These are phyloP conservation scores for Sceliomorpha sp. DNA, from an alignment of 2,888 invertebrate genomes.

Conservation along the genomic window DNA sequence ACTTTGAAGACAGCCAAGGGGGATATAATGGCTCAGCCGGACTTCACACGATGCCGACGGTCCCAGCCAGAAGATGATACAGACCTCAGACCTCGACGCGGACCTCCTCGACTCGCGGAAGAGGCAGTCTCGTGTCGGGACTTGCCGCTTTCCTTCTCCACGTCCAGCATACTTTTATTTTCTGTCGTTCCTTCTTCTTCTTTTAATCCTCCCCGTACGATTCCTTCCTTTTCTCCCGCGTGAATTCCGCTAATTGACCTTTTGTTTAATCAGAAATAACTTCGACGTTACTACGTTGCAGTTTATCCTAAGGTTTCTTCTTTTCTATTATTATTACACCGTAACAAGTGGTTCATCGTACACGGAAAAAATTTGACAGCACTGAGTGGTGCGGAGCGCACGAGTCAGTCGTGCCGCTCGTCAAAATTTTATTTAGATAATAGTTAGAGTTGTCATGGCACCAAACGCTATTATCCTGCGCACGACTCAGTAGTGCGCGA, in stretches of 20 bases:
- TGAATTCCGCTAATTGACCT: slow-evolving; percentile 20
- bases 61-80: slow-evolving; percentile 71
- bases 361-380: too few species aligned
- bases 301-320: too few species aligned
- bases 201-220: slow-evolving; percentile 10
- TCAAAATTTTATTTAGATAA: too few species aligned
- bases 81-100: slow-evolving; percentile 66
- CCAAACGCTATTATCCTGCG: too few species aligned
- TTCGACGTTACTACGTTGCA: too few species aligned
- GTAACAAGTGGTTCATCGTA: too few species aligned
- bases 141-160: slow-evolving; percentile 12
- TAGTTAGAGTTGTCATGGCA: too few species aligned
- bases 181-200: slow-evolving; percentile 29
- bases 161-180: slow-evolving; percentile 26
- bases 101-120: slow-evolving; percentile 65
- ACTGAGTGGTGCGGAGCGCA: too few species aligned
- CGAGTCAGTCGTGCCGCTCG: too few species aligned
- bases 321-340: too few species aligned
- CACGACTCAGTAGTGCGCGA: too few species aligned
- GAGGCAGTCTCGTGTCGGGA: slow-evolving; percentile 40
- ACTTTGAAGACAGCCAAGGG: slow-evolving; percentile 73
- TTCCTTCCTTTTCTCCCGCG: not conserved
- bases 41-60: slow-evolving; percentile 80
- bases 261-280: slow-evolving; percentile 10
- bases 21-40: slow-evolving; percentile 78